Evolutionary conservation across 2,888 invertebrate genomes (phyloP).

Genomic region (Linnaemya tessellans): DNA sequence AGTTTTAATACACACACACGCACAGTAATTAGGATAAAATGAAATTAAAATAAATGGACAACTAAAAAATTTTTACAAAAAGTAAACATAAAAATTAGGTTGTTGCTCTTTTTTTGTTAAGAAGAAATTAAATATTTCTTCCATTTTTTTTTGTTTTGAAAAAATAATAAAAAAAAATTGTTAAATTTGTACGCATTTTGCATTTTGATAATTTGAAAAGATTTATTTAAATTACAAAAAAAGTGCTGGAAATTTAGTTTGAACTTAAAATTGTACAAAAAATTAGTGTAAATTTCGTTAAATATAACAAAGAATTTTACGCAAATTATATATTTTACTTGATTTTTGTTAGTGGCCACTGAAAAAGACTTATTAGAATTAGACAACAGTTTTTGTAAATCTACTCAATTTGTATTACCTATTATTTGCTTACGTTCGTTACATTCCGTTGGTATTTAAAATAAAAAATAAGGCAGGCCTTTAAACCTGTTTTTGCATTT

Average conservation of each 20-base stretch:
- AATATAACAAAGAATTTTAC: no score
- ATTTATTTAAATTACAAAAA: neutral
- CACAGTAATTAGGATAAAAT: slow-evolving; percentile 42
- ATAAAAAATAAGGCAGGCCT: no score
- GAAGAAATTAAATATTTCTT: neutral
- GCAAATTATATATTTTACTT: no score
- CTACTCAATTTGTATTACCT: no score
- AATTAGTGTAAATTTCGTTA: no score
- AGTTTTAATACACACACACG: slow-evolving; percentile 41
- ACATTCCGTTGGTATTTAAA: no score
- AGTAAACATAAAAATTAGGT: slow-evolving; percentile 6
- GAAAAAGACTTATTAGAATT: no score
- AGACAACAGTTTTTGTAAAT: no score
- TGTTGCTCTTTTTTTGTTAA: neutral
- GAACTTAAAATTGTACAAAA: neutral
- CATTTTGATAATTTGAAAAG: slow-evolving; percentile 45
- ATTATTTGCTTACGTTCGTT: no score
- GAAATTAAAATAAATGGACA: slow-evolving; percentile 33
- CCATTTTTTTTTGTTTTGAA: neutral
- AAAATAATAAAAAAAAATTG: slow-evolving; percentile 51
- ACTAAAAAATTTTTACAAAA: slow-evolving; percentile 6
- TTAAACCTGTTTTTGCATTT: no score
- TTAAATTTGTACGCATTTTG: slow-evolving; percentile 73
- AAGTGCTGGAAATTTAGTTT: slow-evolving; percentile 29
- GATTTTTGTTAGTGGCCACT: no score